Evolutionary conservation across 2,113 vertebrate genomes (phyloP), one percentile per base, ranked within the genome.

Genomic region (Cyrtonyx montezumae): DNA sequence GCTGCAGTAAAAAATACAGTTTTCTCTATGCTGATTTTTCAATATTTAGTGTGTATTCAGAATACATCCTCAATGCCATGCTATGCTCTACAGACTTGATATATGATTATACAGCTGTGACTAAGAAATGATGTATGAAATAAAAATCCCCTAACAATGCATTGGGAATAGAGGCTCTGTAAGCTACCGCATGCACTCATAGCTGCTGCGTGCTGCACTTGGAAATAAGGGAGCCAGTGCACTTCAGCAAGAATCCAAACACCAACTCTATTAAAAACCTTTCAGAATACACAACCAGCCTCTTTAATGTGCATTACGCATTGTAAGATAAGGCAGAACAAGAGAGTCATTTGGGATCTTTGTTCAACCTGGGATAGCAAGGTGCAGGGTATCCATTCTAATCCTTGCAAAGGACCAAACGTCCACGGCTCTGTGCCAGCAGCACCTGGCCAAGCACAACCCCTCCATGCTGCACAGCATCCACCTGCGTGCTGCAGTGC

Each of bases 41-140:
- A 87, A 61, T 90, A 69, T 88, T 94, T 88, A 88, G 66, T 78
- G 55, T 81, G 68, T 45, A 68, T 84, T 84, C 93, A 90, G 76
- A 80, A 88, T 80, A 65, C 84, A 88, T 40, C 65, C 79, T 95
- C 79, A 77, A 34, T 8, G 18, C 55, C 76, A 56, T 3, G 11
- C 59, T 56, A 81, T 21, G n/a, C 58, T 88, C 79, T 81, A 49
- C n/a, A 84, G 91, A 92, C 1, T 8, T 93, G 81, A 93, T 92
- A 43, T 91, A 88, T 81, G 94, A 90, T 92, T 94, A 84, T 87
- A 91, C 66, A 88, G 68, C 91, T 92, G 87, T 93, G 90, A 92
- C 84, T 84, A 76, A 83, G 69, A 96, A 88, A 90, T 84, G 53
- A 86, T 91, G 70, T 79, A 95, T 91, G 90, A 91, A 94, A 91